Evolutionary conservation across 2,113 vertebrate genomes (phyloP).

Genomic region (Dicerorhinus sumatrensis): DNA sequence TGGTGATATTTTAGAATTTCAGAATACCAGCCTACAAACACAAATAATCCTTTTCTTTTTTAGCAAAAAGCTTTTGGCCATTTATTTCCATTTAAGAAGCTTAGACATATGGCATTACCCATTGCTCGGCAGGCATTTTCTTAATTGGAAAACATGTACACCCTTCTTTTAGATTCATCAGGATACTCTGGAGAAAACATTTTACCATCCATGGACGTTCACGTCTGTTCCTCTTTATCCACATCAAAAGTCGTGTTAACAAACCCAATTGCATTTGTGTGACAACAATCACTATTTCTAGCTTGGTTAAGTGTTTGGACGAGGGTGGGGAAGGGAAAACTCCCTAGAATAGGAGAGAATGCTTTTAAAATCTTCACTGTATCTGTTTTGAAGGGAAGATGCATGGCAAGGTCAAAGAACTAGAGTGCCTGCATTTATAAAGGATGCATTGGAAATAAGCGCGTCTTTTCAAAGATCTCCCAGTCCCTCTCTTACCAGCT

Average conservation of each 20-base stretch:
- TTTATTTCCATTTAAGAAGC: slow-evolving; percentile 56
- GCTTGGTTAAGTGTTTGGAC: neutral
- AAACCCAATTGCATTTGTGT: neutral
- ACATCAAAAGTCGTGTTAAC: neutral
- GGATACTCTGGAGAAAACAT: slow-evolving; percentile 27
- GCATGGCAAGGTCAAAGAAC: neutral
- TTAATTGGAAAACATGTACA: slow-evolving; percentile 64
- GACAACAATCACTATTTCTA: neutral
- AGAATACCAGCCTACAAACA: neutral
- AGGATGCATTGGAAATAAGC: neutral
- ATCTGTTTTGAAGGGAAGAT: slow-evolving; percentile 23
- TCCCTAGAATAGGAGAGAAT: neutral
- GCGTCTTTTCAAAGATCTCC: neutral
- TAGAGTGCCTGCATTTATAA: neutral
- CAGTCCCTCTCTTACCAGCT: neutral
- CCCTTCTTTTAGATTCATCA: slow-evolving; percentile 39
- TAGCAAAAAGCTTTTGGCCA: neutral
- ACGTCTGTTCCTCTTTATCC: slow-evolving; percentile 11
- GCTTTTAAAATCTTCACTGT: neutral
- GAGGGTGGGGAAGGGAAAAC: neutral
- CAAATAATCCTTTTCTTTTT: neutral
- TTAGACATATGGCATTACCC: slow-evolving; percentile 32
- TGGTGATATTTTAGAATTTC: neutral
- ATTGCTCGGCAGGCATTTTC: slow-evolving; percentile 40
- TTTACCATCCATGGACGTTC: neutral